Conservation (phyloP, 2,113 vertebrate species). For the Rallus limicola region DNA sequence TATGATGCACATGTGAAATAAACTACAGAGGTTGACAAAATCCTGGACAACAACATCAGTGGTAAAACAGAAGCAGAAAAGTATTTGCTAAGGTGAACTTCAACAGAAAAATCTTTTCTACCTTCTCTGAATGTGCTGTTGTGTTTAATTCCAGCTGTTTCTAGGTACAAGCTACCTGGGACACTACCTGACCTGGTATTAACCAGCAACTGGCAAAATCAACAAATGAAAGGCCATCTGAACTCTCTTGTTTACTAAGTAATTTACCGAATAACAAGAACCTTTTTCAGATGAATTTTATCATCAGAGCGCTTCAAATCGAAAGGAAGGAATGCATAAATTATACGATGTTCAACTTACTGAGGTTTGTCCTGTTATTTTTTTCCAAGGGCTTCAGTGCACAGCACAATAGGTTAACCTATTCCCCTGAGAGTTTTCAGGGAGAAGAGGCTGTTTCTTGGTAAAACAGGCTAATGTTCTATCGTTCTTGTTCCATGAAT, state of each 20-base stretch:
- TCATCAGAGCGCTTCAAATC: neutral
- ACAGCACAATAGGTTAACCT: neutral
- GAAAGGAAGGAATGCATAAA: neutral
- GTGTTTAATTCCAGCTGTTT: neutral
- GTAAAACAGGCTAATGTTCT: neutral
- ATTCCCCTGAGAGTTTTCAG: neutral
- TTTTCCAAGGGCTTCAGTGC: neutral
- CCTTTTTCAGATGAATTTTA: neutral
- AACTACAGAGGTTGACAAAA: neutral
- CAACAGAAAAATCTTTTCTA: neutral
- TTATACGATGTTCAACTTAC: neutral
- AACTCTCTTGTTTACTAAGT: neutral
- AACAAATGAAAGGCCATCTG: neutral
- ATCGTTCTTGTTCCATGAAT: accelerated
- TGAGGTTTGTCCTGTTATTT: neutral
- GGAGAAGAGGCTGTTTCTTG: neutral
- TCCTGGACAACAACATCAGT: neutral
- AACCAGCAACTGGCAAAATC: neutral
- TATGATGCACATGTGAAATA: neutral
- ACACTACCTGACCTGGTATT: neutral
- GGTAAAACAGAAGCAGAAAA: neutral
- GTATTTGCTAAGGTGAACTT: neutral
- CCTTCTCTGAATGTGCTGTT: neutral
- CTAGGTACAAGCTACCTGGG: neutral
- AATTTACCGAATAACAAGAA: neutral